Base-by-base conservation (phyloP, 2,888 invertebrate genomes). In the Plusia festucae region DNA sequence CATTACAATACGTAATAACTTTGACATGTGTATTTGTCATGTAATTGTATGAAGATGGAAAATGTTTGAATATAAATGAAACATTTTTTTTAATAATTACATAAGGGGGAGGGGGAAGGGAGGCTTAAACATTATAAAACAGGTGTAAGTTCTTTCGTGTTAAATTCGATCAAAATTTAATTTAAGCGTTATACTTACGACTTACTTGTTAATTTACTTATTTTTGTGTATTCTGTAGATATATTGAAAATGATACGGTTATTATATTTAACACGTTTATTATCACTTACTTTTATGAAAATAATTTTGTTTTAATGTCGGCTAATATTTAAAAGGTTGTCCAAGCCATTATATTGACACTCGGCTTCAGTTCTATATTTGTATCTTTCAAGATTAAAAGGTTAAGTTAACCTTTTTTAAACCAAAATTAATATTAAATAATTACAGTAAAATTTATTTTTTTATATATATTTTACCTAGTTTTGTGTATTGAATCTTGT, bases 1-100 rank as follows among this genome's bases (percentile, higher is more conserved):
- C 52, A 78, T 77, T 77, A 68, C 62, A 76, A 77, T 71, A 63
- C 51, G 62, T 72, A 69, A 76, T 70, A 55, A 22, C 49, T 44
- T 22, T 53, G 56, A 66, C 66, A 60, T 65, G 52, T 60, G 65
- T 72, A 52, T 18, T 54, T 68, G 53, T 63, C 51, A 56, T 69
- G 64, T 24, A 51, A 60, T 54, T 60, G 18, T 54, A 54, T 34
- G 57, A 60, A 13, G 20, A n/a, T 9, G n/a, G 9, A 2, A 61
- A 24, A 53, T 53, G 54, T 70, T 67, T 65, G 40, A 71, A 68
- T 79, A 67, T 54, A 67, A 71, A 76, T 68, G 63, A 70, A 78
- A 72, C 62, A 65, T 63, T 72, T 74, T 58, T 71, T 44, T 34
- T 44, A n/a, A 24, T 24, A 24, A 24, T 24, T 24, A 24, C 2